Evolutionary conservation across 2,888 invertebrate species (phyloP).

Genomic region (Pristionchus mayeri): DNA sequence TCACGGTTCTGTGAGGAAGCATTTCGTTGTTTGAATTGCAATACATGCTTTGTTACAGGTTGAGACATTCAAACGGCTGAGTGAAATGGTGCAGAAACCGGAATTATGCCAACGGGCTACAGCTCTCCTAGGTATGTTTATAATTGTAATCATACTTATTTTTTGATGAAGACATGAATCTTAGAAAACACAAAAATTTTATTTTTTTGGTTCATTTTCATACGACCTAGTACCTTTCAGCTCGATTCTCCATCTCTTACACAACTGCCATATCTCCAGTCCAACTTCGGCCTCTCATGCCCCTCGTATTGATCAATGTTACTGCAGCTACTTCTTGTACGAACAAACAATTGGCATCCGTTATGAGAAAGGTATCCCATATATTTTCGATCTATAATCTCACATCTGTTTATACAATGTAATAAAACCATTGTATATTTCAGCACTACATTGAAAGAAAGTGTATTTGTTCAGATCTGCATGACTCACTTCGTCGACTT

Average conservation of each 20-base stretch:
- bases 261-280: slow-evolving; percentile 68
- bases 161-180: no score
- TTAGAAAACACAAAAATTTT: neutral
- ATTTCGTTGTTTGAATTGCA: no score
- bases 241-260: neutral
- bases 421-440: no score
- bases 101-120: slow-evolving; percentile 58
- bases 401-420: no score
- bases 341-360: neutral
- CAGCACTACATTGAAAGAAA: no score
- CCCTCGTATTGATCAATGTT: slow-evolving; percentile 62
- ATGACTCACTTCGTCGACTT: slow-evolving; percentile 68
- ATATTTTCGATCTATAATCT: neutral
- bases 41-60: no score
- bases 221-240: no score
- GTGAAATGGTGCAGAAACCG: slow-evolving; percentile 58
- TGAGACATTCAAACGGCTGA: slow-evolving; percentile 55
- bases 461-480: slow-evolving; percentile 56
- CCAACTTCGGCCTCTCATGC: slow-evolving; percentile 69
- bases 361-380: neutral
- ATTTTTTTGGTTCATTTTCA: no score
- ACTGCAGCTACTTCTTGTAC: neutral
- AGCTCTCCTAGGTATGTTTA: slow-evolving; percentile 56
- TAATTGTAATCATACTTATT: no score
- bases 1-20: no score